phyloP scores from a whole-genome alignment of 92 coral and sea anemone genomes.

The Anthopleura xanthogrammica region DNA sequence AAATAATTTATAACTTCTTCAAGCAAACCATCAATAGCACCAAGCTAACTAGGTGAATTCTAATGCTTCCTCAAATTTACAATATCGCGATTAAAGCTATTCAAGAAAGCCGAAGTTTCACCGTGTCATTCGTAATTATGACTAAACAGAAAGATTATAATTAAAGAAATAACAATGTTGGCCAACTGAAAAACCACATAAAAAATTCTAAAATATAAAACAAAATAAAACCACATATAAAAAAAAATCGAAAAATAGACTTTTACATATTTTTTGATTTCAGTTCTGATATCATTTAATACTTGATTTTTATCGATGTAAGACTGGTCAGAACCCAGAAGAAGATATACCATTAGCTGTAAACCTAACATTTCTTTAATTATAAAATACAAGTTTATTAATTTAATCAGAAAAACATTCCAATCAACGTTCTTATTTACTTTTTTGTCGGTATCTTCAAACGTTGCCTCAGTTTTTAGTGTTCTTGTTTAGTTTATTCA shows the following conservation, averaged over 20 bases:
- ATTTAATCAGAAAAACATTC: neutral
- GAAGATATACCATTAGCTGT: neutral
- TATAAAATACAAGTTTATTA: neutral
- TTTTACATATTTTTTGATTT: neutral
- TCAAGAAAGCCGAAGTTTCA: too few relatives aligned
- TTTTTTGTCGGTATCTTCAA: neutral
- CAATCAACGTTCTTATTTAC: neutral
- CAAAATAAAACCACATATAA: too few relatives aligned
- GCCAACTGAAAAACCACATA: too few relatives aligned
- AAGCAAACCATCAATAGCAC: neutral
- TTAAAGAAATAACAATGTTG: too few relatives aligned
- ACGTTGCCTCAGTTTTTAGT: neutral
- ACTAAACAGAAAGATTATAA: too few relatives aligned
- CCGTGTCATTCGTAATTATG: too few relatives aligned
- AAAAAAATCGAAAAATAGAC: neutral
- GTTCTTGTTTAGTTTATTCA: too few relatives aligned
- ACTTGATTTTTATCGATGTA: neutral
- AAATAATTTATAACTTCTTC: neutral
- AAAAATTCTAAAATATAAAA: too few relatives aligned
- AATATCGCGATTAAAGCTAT: neutral
- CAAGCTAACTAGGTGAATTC: neutral
- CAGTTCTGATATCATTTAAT: neutral
- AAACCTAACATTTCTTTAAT: slow-evolving; percentile 1
- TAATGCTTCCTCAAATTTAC: neutral
- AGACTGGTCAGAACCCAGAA: neutral